These are phyloP conservation scores for Drosophila birchii DNA, from an alignment of 2,888 invertebrate species.

Conservation along the genomic window DNA sequence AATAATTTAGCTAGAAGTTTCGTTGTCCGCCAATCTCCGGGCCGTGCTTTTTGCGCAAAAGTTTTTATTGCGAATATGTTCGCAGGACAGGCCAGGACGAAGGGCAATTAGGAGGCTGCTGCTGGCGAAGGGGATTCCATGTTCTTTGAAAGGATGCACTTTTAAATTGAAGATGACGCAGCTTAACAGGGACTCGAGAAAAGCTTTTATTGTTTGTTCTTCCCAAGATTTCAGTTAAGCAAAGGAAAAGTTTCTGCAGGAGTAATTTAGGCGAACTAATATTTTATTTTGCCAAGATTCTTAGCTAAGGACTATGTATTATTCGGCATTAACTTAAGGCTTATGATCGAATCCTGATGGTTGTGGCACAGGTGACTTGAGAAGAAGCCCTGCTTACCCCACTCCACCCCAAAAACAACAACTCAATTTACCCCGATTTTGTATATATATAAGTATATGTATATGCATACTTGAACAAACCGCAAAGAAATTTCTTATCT, in stretches of 20 bases:
- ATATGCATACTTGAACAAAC: slow-evolving; percentile 29
- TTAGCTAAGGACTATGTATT: too few species aligned
- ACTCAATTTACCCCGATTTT: slow-evolving; percentile 19
- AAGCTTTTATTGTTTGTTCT: slow-evolving; percentile 11
- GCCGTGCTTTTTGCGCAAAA: slow-evolving; percentile 19
- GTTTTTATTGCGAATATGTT: slow-evolving; percentile 43
- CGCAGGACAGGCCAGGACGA: slow-evolving; percentile 1
- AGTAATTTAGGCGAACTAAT: background rate
- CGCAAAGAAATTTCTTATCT: slow-evolving; percentile 35
- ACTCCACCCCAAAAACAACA: slow-evolving; percentile 12
- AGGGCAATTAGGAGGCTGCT: slow-evolving; percentile 33
- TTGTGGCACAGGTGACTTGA: background rate
- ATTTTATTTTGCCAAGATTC: background rate
- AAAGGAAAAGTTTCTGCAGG: background rate
- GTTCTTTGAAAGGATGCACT: slow-evolving; percentile 17
- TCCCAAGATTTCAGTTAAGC: background rate
- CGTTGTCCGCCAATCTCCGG: slow-evolving; percentile 13
- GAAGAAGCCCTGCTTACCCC: slow-evolving; percentile 7
- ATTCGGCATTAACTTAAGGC: background rate
- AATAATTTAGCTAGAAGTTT: slow-evolving; percentile 49
- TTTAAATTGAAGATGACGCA: slow-evolving; percentile 19
- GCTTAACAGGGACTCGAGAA: slow-evolving; percentile 10
- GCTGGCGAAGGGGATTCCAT: slow-evolving; percentile 8
- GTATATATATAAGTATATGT: slow-evolving; percentile 12
- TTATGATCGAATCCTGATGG: background rate